Base-by-base conservation (phyloP, 2,888 invertebrate species). In the Pilophorus perplexus region DNA sequence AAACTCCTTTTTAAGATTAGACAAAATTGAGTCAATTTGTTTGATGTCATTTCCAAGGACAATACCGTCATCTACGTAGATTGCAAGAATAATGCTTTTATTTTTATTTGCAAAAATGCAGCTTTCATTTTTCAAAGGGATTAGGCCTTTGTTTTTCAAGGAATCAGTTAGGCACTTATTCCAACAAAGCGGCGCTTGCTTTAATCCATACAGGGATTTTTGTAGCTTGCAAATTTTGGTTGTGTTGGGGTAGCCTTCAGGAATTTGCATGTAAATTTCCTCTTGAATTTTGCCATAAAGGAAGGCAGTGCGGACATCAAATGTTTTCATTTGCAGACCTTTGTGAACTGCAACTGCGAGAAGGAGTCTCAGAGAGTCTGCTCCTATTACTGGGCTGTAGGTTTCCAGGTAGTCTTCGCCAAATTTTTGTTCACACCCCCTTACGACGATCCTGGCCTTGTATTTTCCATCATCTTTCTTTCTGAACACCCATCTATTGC, bases 11-110 rank as follows among this genome's bases (percentile, higher is more conserved):
- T 14, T 16, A 8, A 23, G n/a, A n/a, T n/a, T n/a, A 27, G 48
- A 22, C 37, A 64, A 14, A 2, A 40, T 4, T 25, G n/a, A 44
- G 2, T 2, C 44, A 42, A 60, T 60, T 23, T 42, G 12, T 5
- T 28, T 40, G 14, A 12, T 20, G 25, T 64, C 25, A 3, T 37
- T 16, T 33, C 67, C 54, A 10, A 69, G 57, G 8, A 72, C 4
- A 14, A 72, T 66, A 5, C 72, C 59, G 57, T 72, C 72, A 70
- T 73, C 73, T 12, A 73, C 72, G 67, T 71, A 67, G 6, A 73
- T 37, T 14, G 71, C 70, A 14, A 72, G 28, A 33, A 68, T 64
- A 23, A 70, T 50, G 27, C 16, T 33, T 2, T 44, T n/a, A 10
- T 55, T 23, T 46, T 50, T 16, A 64, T 66, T 68, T 37, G 20